Percentiles rank a stretch among this genome's conserved stretches.
Conservation (phyloP, 2,797 vertebrate genomes). For the Diceros bicornis region DNA sequence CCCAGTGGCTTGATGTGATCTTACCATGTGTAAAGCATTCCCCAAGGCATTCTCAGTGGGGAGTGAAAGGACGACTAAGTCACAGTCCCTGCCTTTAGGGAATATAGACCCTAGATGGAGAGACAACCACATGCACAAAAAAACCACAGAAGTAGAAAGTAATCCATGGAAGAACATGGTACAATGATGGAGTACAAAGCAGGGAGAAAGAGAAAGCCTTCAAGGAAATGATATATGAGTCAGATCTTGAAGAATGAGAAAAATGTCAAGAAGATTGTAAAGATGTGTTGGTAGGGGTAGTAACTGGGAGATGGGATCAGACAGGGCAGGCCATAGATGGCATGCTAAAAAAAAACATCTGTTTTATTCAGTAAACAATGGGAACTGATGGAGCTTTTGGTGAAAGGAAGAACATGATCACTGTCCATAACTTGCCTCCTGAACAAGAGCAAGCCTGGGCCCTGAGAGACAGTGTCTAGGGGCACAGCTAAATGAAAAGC, state of each 20-base stretch:
- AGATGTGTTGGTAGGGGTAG: background rate
- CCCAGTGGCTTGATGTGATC: background rate
- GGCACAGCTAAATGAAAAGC: background rate
- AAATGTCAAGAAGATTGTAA: background rate
- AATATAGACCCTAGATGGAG: background rate
- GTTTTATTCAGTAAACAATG: background rate
- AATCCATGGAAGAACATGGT: background rate
- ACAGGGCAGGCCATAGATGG: background rate
- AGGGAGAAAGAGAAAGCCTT: background rate
- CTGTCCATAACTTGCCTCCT: slow-evolving; percentile 18
- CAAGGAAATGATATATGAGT: background rate
- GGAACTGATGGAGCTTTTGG: background rate
- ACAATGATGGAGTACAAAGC: background rate
- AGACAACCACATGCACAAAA: background rate
- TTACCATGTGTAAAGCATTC: background rate
- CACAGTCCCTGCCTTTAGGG: background rate
- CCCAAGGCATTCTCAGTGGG: background rate
- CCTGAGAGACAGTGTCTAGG: background rate
- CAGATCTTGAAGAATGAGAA: background rate
- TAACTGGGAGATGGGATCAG: background rate
- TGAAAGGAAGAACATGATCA: background rate
- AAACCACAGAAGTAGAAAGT: background rate
- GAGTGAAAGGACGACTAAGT: background rate
- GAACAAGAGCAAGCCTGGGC: background rate
- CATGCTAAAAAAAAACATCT: background rate